Evolutionary conservation across 2,888 invertebrate species (phyloP).

Genomic region (Brachyopa scutellaris): DNA sequence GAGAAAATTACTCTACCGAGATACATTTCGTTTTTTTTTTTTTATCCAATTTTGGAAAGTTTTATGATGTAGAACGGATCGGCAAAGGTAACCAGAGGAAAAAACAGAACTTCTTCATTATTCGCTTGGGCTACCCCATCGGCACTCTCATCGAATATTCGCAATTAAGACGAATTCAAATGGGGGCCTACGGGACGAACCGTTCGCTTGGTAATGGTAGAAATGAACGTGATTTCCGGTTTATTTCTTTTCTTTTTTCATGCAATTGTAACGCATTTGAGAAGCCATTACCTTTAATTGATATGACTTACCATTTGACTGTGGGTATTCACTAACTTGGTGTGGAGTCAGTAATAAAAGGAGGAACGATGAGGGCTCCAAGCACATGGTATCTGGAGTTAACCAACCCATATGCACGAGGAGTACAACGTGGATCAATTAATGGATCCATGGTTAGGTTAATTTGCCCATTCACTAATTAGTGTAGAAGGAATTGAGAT

Average conservation of each 20-base stretch:
- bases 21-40: slow-evolving; percentile 14
- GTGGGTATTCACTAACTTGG: too few relatives aligned
- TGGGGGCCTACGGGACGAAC: slow-evolving; percentile 41
- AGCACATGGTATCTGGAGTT: too few relatives aligned
- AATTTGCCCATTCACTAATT: too few relatives aligned
- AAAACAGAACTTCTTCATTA: slow-evolving; percentile 52
- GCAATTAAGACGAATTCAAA: slow-evolving; percentile 63
- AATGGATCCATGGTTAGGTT: too few relatives aligned
- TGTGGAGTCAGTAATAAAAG: too few relatives aligned
- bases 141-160: slow-evolving; percentile 65
- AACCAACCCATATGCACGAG: too few relatives aligned
- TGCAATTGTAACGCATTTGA: slow-evolving; percentile 51
- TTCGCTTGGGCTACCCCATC: slow-evolving; percentile 57
- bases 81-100: background rate
- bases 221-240: slow-evolving; percentile 71
- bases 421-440: too few relatives aligned
- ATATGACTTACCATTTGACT: slow-evolving; percentile 42
- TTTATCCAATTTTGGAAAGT: slow-evolving; percentile 51
- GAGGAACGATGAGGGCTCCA: too few relatives aligned
- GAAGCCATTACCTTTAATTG: slow-evolving; percentile 61
- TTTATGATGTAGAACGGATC: slow-evolving; percentile 68
- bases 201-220: slow-evolving; percentile 56
- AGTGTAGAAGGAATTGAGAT: too few relatives aligned
- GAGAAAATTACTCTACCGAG: slow-evolving; percentile 52
- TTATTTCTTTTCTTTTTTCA: slow-evolving; percentile 16